Conservation (phyloP, 2,888 invertebrate genomes). For the Apotomis capreana region DNA sequence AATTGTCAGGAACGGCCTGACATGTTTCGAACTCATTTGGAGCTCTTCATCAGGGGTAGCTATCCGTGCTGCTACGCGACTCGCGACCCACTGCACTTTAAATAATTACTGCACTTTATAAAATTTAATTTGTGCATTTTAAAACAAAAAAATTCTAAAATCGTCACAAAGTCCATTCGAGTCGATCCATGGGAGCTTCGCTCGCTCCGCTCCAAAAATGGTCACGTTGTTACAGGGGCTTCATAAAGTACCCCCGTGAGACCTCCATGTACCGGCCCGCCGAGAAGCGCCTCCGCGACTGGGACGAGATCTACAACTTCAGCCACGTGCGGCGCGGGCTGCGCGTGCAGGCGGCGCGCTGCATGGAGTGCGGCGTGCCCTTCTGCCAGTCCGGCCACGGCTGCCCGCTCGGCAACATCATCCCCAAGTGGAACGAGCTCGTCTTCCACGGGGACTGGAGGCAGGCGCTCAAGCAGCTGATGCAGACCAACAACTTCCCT, state of each 20-base stretch:
- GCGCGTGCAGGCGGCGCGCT: constrained; percentile 94
- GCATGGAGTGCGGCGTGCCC: constrained; percentile 99
- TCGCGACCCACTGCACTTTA: too few relatives aligned
- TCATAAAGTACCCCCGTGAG: constrained; percentile 97
- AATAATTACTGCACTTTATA: too few relatives aligned
- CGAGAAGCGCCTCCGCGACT: constrained; percentile 93
- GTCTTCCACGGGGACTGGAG: constrained; percentile 97
- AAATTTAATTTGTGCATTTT: too few relatives aligned
- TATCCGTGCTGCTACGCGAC: too few relatives aligned
- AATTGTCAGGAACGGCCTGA: too few relatives aligned
- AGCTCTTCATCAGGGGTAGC: too few relatives aligned
- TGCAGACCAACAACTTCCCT: constrained; percentile 98
- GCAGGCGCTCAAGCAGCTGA: constrained; percentile 94
- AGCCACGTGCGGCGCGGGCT: constrained; percentile 94
- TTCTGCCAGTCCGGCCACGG: constrained; percentile 91
- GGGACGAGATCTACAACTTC: constrained; percentile 98
- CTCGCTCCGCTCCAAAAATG: too few relatives aligned
- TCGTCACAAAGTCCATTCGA: too few relatives aligned
- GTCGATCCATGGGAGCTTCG: too few relatives aligned
- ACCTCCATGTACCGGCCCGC: constrained; percentile 93
- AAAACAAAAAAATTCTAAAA: too few relatives aligned
- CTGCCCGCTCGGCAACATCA: constrained; percentile 98
- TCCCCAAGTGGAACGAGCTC: constrained; percentile 99
- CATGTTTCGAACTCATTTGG: too few relatives aligned
- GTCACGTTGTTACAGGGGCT: constrained; percentile 85